phyloP scores from a whole-genome alignment of 2,113 vertebrate species.

The Etheostoma cragini region DNA sequence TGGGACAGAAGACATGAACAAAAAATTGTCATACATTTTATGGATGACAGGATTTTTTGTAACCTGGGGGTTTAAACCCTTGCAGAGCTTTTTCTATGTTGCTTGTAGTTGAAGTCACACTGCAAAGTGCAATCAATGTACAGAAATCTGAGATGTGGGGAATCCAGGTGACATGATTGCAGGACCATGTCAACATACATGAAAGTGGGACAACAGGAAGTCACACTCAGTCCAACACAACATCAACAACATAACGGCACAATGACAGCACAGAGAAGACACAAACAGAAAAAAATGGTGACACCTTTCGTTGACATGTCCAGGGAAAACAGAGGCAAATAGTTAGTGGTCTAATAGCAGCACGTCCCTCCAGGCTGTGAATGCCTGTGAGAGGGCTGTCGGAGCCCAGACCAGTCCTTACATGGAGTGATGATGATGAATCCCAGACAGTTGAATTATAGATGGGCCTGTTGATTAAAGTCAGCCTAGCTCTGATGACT shows the following conservation, averaged over 20 bases:
- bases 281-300: slow-evolving; percentile 5
- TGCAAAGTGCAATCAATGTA: background rate
- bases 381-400: slow-evolving; percentile 69
- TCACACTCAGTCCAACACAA: background rate
- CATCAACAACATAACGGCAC: background rate
- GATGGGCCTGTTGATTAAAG: slow-evolving; percentile 79
- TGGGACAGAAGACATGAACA: background rate
- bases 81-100: background rate
- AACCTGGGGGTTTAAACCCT: background rate
- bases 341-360: slow-evolving; percentile 43
- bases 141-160: background rate
- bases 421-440: slow-evolving; percentile 76
- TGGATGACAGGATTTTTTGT: slow-evolving; percentile 3
- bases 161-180: background rate
- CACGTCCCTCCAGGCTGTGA: slow-evolving; percentile 49
- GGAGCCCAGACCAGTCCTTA: slow-evolving; percentile 49
- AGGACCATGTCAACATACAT: background rate
- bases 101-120: slow-evolving; percentile 1
- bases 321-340: slow-evolving; percentile 33
- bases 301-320: slow-evolving; percentile 30
- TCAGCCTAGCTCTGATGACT: slow-evolving; percentile 59
- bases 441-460: slow-evolving; percentile 82
- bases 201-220: background rate
- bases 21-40: background rate
- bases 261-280: slow-evolving; percentile 5